Conservation (phyloP, 2,888 invertebrate genomes). For the Xestia xanthographa region DNA sequence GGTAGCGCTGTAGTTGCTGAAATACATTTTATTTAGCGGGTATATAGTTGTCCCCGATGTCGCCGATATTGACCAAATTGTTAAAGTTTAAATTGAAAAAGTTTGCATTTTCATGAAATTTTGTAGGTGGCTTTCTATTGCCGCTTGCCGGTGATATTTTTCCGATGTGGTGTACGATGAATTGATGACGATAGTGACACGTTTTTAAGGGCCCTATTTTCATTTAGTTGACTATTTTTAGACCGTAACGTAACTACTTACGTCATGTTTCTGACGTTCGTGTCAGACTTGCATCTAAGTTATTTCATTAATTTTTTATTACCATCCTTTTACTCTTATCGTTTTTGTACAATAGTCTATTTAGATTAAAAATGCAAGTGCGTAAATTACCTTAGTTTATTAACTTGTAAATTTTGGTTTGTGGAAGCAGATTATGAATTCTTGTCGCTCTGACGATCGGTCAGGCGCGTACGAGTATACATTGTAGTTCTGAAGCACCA, state of each 20-base stretch:
- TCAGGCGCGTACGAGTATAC: too few relatives aligned
- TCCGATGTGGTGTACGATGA: not conserved
- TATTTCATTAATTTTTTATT: slow-evolving; percentile 41
- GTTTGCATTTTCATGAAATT: not conserved
- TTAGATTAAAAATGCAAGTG: slow-evolving; percentile 38
- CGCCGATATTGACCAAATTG: too few relatives aligned
- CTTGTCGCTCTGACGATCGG: too few relatives aligned
- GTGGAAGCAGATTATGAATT: slow-evolving; percentile 3
- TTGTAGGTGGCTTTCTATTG: not conserved
- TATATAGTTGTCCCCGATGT: not conserved
- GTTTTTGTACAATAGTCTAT: slow-evolving; percentile 47
- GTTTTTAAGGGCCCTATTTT: not conserved
- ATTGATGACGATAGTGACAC: not conserved
- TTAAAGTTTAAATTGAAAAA: not conserved
- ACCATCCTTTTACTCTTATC: slow-evolving; percentile 45
- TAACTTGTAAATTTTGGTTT: slow-evolving; percentile 5
- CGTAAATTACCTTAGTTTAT: slow-evolving; percentile 17
- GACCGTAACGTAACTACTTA: not conserved
- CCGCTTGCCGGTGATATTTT: not conserved
- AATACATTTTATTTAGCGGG: not conserved
- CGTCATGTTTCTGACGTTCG: not conserved
- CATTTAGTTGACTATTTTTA: not conserved
- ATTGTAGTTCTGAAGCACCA: too few relatives aligned
- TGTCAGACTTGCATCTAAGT: slow-evolving; percentile 6
- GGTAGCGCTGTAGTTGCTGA: not conserved